Base-by-base conservation (phyloP, 1,140 invertebrate genomes). In the Calosoma granatense region DNA sequence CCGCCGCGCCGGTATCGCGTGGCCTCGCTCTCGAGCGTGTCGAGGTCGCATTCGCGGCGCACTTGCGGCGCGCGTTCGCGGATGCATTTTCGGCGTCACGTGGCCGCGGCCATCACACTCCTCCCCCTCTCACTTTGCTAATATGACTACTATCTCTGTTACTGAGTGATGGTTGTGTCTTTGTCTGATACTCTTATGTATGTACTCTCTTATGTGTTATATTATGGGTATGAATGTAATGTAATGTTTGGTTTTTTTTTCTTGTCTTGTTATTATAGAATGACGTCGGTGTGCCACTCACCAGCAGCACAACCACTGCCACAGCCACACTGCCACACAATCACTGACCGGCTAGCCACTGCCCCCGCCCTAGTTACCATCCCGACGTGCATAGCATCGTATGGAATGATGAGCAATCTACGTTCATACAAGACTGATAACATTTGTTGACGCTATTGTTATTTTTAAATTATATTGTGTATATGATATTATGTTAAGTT, bases 391-490 rank as follows among this genome's bases (percentile, higher is more conserved):
- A 17, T 47, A 47, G 41, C 41, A 47, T 47, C 41, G 41, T 47
- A 47, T 47, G 41, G 41, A 47, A 47, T 47, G 17, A 47, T 17
- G 41, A 47, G 41, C 41, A 47, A 47, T 47, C 41, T 47, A 47
- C 41, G 15, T 47, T 47, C 41, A 47, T 47, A 47, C 41, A 47
- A 47, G 41, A 47, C 41, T 47, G 41, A 47, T 47, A 47, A 47
- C 41, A 47, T 47, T n/a, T 47, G 41, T 47, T 47, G 41, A 47
- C 41, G 41, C 41, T 47, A 47, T 47, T 47, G 41, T 47, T 47
- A 47, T 47, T 47, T 47, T 47, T 47, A 47, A 47, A 47, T 47
- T 47, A 47, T 47, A 47, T 47, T 11, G 4, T 47, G 41, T 47
- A 47, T 47, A 47, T 47, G 41, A 47, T 47, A 47, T 47, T 47